These are phyloP conservation scores for Conus betulinus DNA, from an alignment of 1,140 invertebrate species.

Conservation along the genomic window DNA sequence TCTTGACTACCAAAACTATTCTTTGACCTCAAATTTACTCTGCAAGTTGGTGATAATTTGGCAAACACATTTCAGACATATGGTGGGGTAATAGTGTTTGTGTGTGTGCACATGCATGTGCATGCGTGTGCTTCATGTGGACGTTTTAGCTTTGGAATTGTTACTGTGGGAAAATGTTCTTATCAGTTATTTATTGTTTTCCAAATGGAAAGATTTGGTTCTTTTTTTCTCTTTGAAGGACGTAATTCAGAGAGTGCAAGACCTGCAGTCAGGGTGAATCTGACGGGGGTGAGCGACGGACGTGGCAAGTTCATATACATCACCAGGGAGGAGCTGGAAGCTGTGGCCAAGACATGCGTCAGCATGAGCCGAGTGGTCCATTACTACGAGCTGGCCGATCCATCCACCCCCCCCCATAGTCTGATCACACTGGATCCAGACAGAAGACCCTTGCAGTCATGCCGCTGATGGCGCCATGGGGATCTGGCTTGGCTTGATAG, in stretches of 20 bases:
- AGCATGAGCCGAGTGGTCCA: constrained; percentile 95
- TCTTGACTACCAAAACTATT: too few relatives aligned
- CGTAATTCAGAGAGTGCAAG: constrained; percentile 84
- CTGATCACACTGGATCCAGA: constrained; percentile 87
- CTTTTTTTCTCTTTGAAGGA: constrained; percentile 69
- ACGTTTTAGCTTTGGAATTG: constrained; percentile 2
- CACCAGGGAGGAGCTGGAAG: constrained; percentile 90
- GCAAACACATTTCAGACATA: too few relatives aligned
- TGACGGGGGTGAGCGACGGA: constrained; percentile 96
- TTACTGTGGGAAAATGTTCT: background rate
- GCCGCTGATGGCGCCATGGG: background rate
- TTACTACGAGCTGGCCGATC: constrained; percentile 95
- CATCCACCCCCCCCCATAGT: constrained; percentile 93
- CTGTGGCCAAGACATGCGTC: constrained; percentile 96
- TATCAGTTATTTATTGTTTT: constrained; percentile 31
- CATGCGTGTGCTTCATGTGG: too few relatives aligned
- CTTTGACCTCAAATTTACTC: too few relatives aligned
- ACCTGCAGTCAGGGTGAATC: constrained; percentile 85
- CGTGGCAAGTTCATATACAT: constrained; percentile 99
- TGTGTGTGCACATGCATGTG: too few relatives aligned
- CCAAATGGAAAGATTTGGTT: too few relatives aligned
- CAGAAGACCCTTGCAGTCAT: background rate
- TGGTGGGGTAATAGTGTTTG: background rate
- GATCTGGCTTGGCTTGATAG: background rate
- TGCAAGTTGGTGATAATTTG: too few relatives aligned